Base-by-base conservation (phyloP, 2,113 vertebrate genomes). In the Gambusia holbrooki region DNA sequence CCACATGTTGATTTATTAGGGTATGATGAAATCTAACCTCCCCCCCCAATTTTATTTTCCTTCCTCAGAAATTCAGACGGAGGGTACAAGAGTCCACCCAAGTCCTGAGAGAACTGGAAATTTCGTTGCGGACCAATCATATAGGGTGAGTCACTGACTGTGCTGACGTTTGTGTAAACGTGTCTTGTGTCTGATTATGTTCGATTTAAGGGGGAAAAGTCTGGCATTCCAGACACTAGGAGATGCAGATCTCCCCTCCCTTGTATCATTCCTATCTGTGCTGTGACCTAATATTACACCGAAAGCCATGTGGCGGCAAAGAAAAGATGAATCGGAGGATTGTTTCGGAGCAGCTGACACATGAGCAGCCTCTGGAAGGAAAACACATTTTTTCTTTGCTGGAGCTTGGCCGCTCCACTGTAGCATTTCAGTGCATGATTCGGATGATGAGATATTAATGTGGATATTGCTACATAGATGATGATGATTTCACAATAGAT, bases 31-130 rank as follows among this genome's bases (percentile, higher is more conserved):
- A 88, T 79, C 87, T 84, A 87, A 89, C 86, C 79, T 51, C 72
- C 32, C 30, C 29, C 30, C 25, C 2, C 68, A 25, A 66, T 66
- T 64, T 67, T 48, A 35, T 11, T 81, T 83, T 81, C 73, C 62
- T 73, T 66, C 88, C 86, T 29, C 77, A 99, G 98, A 99, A 99
- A 94, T 98, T 99, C 94, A 95, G 98, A 88, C 96, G 98, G 84
- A 91, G 98, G 94, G 97, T 99, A 80, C 98, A 99, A 90, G 97
- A 99, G 92, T 99, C 98, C 45, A 99, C 98, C 64, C 97, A 99
- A 93, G 96, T 98, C 84, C 93, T 99, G 86, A 92, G 97, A 94
- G 97, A 99, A 94, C 96, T 99, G 95, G 97, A 99, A 95, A 99
- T 99, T 93, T 99, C 97, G 74, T 94, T 99, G 92, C 95, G 98